Evolutionary conservation across 2,113 vertebrate species (phyloP).

Genomic region (Rhineura floridana): DNA sequence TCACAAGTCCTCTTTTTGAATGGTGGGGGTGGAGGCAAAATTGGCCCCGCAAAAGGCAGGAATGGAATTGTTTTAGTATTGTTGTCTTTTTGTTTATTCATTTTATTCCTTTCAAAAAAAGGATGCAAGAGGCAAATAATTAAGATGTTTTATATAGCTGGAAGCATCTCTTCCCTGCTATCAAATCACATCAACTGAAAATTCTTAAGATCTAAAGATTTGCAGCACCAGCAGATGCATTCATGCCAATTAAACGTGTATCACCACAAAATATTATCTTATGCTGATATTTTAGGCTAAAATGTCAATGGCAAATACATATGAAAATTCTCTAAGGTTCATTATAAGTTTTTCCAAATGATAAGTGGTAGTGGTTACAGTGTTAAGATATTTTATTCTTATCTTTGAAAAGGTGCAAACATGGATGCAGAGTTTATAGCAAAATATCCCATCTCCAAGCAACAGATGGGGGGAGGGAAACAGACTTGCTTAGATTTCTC

Average conservation of each 20-base stretch:
- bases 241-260: no score
- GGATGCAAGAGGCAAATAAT: neutral
- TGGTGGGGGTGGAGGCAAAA: no score
- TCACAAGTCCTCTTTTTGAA: no score
- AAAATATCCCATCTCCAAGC: neutral
- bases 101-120: slow-evolving; percentile 1
- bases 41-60: no score
- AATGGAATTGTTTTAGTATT: neutral
- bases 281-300: neutral
- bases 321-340: neutral
- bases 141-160: neutral
- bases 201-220: neutral
- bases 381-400: neutral
- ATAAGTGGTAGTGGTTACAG: no score
- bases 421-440: neutral
- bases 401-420: neutral
- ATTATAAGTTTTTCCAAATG: neutral
- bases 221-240: neutral
- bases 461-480: neutral
- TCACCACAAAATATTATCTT: neutral
- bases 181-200: neutral
- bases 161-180: neutral
- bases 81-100: slow-evolving; percentile 9
- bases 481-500: neutral
- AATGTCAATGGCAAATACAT: neutral